Conservation (phyloP, 2,113 vertebrate genomes). For the Lepisosteus oculatus region DNA sequence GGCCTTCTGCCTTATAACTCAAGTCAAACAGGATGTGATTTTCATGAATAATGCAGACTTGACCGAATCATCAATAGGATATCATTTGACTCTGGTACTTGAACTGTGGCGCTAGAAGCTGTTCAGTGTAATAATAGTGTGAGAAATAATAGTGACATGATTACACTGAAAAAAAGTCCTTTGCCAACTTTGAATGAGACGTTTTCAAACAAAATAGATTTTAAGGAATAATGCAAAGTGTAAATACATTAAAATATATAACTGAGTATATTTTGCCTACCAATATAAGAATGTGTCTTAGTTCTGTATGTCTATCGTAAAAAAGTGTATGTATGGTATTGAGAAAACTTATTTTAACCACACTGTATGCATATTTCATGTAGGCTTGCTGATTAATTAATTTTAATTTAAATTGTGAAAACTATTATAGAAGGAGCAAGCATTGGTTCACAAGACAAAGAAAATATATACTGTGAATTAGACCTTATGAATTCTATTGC, state of each 20-base stretch:
- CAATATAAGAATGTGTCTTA: constrained; percentile 23
- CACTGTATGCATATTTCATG: constrained; percentile 17
- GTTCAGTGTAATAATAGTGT: neutral
- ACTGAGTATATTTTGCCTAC: constrained; percentile 19
- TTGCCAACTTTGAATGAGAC: neutral
- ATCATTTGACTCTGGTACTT: neutral
- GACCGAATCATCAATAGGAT: neutral
- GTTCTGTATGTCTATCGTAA: constrained; percentile 22
- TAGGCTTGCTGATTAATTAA: neutral
- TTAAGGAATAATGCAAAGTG: neutral
- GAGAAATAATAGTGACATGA: neutral
- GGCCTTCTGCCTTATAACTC: too few relatives aligned
- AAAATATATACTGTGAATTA: constrained; percentile 7
- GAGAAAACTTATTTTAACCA: constrained; percentile 26
- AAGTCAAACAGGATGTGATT: neutral
- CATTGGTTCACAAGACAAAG: too few relatives aligned
- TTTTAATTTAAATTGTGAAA: neutral
- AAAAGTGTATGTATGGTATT: constrained; percentile 26
- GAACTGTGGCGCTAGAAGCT: neutral
- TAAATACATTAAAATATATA: constrained; percentile 22
- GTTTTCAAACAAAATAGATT: constrained; percentile 14
- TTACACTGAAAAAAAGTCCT: neutral
- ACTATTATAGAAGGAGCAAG: neutral
- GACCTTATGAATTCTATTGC: neutral
- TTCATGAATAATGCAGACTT: neutral